Evolutionary conservation across 2,113 vertebrate genomes (phyloP).

Genomic region (Platysternon megacephalum): DNA sequence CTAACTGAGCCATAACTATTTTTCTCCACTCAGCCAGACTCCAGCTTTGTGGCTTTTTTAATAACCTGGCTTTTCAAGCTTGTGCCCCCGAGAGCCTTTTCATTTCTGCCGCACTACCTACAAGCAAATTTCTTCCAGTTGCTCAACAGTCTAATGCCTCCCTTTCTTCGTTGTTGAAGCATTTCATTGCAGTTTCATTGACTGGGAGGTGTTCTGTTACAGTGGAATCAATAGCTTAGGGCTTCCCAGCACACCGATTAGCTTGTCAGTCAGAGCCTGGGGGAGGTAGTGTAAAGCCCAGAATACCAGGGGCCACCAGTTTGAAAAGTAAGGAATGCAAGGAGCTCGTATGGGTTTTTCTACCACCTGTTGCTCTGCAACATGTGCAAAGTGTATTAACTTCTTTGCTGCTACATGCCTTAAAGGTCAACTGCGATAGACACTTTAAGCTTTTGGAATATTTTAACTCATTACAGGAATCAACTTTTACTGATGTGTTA

Average conservation of each 20-base stretch:
- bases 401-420: constrained; percentile 91
- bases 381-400: constrained; percentile 98
- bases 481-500: constrained; percentile 67
- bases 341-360: constrained; percentile 82
- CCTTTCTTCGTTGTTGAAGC: constrained; percentile 94
- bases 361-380: constrained; percentile 95
- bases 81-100: constrained; percentile 90
- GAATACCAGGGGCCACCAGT: constrained; percentile 93
- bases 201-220: constrained; percentile 97
- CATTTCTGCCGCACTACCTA: constrained; percentile 86
- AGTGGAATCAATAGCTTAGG: constrained; percentile 94
- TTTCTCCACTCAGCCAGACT: constrained; percentile 91
- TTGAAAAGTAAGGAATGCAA: constrained; percentile 90
- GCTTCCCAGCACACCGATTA: constrained; percentile 95
- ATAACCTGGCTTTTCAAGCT: constrained; percentile 94
- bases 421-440: constrained; percentile 81
- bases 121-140: constrained; percentile 95
- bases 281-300: constrained; percentile 92
- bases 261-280: constrained; percentile 98
- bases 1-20: constrained; percentile 90
- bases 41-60: constrained; percentile 95
- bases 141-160: constrained; percentile 91
- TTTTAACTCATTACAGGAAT: constrained; percentile 77
- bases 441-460: constrained; percentile 79
- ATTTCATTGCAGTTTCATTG: constrained; percentile 97